Conservation (phyloP, 2,113 vertebrate genomes). For the Plecotus auritus region DNA sequence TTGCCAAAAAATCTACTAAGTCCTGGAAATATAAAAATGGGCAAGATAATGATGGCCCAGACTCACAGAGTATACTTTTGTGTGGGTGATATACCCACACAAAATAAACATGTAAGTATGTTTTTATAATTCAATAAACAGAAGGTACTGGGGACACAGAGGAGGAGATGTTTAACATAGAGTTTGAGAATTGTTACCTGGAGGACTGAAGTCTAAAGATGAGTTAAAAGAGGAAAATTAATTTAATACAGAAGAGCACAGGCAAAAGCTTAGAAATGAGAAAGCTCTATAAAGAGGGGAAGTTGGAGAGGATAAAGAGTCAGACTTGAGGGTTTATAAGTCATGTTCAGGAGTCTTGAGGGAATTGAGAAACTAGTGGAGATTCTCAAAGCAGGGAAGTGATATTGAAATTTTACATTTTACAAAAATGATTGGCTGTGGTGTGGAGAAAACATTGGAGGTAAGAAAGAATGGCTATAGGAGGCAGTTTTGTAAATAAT, state of each 20-base stretch:
- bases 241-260: neutral
- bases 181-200: neutral
- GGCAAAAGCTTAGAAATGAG: neutral
- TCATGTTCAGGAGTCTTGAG: neutral
- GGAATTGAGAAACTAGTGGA: neutral
- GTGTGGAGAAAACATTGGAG: neutral
- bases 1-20: neutral
- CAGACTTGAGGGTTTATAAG: neutral
- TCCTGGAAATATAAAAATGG: neutral
- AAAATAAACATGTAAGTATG: neutral
- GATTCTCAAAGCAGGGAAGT: neutral
- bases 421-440: neutral
- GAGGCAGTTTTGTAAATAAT: neutral
- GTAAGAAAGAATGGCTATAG: neutral
- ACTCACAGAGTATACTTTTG: neutral
- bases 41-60: neutral
- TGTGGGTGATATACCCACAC: neutral
- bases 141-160: accelerated
- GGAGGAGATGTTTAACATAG: neutral
- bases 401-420: neutral
- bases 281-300: neutral
- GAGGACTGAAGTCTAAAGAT: neutral
- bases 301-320: neutral
- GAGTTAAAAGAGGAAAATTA: neutral
- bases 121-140: neutral